phyloP scores from a whole-genome alignment of 2,888 invertebrate genomes.

The Gastracanthus pulcherrimus region DNA sequence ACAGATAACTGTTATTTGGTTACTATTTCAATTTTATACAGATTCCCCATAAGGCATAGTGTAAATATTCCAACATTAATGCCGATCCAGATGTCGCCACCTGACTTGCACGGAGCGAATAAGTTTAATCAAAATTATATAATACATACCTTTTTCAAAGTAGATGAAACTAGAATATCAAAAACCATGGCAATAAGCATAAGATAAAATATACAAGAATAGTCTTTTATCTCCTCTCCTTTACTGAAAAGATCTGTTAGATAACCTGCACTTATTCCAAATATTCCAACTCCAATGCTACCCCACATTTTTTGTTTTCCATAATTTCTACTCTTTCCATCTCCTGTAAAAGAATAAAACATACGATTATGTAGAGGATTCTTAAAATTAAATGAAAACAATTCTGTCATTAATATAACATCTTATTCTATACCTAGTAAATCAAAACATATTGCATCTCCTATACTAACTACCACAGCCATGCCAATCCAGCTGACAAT shows the following conservation, averaged over 20 bases:
- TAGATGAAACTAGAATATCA: constrained; percentile 84
- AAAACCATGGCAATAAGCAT: constrained; percentile 83
- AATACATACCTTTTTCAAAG: constrained; percentile 78
- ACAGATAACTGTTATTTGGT: too few relatives aligned
- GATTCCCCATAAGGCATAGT: too few relatives aligned
- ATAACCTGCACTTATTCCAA: constrained; percentile 87
- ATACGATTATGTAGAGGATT: too few relatives aligned
- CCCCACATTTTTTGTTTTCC: constrained; percentile 94
- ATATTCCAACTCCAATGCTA: constrained; percentile 91
- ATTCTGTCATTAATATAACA: constrained; percentile 24
- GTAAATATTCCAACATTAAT: too few relatives aligned
- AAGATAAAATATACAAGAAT: constrained; percentile 89
- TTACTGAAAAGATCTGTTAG: constrained; percentile 87
- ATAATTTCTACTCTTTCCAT: constrained; percentile 84
- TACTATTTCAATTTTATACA: too few relatives aligned
- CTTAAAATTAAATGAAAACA: not conserved
- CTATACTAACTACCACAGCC: constrained; percentile 91
- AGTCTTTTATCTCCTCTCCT: constrained; percentile 84
- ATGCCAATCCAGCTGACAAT: constrained; percentile 90
- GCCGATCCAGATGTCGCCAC: too few relatives aligned
- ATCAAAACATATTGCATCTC: constrained; percentile 93
- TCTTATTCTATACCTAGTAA: constrained; percentile 82
- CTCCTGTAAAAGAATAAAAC: constrained; percentile 78
- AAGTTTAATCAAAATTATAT: too few relatives aligned
- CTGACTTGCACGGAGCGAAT: too few relatives aligned